A percentile compares a stretch with the other conserved stretches of the same genome.
Conservation (phyloP, 2,888 invertebrate genomes). For the Andrena haemorrhoa region DNA sequence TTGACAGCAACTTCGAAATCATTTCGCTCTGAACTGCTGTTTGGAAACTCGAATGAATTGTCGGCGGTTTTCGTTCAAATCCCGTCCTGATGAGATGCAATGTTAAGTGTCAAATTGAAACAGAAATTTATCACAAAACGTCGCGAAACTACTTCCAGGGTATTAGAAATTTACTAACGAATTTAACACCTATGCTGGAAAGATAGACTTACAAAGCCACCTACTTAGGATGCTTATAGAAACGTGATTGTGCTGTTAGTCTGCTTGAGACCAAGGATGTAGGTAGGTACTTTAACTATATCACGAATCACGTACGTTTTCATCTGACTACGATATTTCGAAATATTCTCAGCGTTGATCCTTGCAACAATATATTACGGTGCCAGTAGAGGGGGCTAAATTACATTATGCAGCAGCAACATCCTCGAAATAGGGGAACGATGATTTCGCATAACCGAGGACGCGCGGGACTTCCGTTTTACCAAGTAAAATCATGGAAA, state of each 20-base stretch:
- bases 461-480: not conserved
- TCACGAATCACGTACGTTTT: not conserved
- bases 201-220: no score
- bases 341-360: not conserved
- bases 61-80: constrained; percentile 2
- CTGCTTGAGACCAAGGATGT: no score
- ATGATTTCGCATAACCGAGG: not conserved
- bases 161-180: no score
- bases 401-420: constrained; percentile 49
- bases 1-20: constrained; percentile 24
- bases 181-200: no score
- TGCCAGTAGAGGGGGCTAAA: not conserved
- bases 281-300: no score
- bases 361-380: not conserved
- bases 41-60: constrained; percentile 19
- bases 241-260: no score
- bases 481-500: constrained; percentile 12
- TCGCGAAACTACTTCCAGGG: not conserved
- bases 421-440: constrained; percentile 24
- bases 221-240: no score
- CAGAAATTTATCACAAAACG: not conserved
- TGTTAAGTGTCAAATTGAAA: not conserved
- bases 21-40: not conserved
- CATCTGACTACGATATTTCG: not conserved
- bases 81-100: not conserved